Conservation (phyloP, 1,140 invertebrate genomes). For the Lasioglossum albipes region DNA sequence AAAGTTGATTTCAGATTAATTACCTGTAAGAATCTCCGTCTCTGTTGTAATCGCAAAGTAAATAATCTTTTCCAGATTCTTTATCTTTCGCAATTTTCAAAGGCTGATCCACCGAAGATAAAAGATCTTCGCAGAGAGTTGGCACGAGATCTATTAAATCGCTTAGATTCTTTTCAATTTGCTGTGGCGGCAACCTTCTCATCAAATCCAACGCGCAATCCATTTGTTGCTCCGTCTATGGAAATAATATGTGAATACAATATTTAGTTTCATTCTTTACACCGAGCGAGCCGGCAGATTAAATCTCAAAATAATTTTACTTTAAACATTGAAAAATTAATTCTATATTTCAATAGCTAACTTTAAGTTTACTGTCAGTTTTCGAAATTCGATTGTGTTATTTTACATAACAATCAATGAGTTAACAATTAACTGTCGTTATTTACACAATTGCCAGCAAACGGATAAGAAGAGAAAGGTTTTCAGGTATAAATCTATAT, state of each 20-base stretch:
- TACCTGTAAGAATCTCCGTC: slow-evolving; percentile 98
- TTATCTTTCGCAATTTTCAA: slow-evolving; percentile 98
- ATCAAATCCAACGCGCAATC: slow-evolving; percentile 99
- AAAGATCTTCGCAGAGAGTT: slow-evolving; percentile 95
- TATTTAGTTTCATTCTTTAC: not conserved
- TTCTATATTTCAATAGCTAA: no score
- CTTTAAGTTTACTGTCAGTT: not conserved
- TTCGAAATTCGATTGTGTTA: not conserved
- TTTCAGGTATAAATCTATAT: not conserved
- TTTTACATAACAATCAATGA: not conserved
- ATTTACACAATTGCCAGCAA: not conserved
- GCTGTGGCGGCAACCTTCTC: slow-evolving; percentile 98
- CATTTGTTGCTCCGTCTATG: slow-evolving; percentile 95
- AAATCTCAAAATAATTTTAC: not conserved
- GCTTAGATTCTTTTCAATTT: slow-evolving; percentile 98
- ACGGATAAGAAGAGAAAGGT: not conserved
- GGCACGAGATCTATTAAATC: slow-evolving; percentile 98
- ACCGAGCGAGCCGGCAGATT: not conserved
- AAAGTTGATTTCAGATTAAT: slow-evolving; percentile 2
- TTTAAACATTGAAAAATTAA: not conserved
- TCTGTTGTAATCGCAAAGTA: slow-evolving; percentile 99
- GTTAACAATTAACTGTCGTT: not conserved
- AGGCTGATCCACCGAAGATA: slow-evolving; percentile 99
- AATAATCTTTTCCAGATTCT: slow-evolving; percentile 96
- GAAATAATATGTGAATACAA: slow-evolving; percentile 19